These are phyloP conservation scores for Amniataba percoides DNA, from an alignment of 2,797 vertebrate species.

Conservation along the genomic window DNA sequence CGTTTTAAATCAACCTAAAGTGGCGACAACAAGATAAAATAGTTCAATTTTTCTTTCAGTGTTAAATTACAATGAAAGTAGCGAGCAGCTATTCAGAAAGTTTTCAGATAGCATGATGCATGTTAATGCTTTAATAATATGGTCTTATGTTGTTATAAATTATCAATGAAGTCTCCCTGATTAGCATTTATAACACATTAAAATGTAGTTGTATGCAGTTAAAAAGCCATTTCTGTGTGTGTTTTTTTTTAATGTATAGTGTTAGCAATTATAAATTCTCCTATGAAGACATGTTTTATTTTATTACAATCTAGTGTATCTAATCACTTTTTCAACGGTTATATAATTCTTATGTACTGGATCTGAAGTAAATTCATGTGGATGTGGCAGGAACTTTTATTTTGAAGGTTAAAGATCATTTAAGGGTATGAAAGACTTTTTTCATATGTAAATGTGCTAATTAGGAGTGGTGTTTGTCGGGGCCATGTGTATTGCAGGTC, in stretches of 20 bases:
- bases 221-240: background rate
- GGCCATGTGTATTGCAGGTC: background rate
- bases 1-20: background rate
- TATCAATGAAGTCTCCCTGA: background rate
- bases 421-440: too few species aligned
- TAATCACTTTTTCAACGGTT: background rate
- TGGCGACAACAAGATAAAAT: background rate
- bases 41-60: background rate
- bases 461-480: background rate
- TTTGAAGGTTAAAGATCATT: background rate
- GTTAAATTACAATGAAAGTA: conserved; percentile 2
- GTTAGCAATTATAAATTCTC: background rate
- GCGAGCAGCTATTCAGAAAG: background rate
- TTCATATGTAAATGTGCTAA: background rate
- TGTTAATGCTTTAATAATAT: background rate
- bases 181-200: background rate
- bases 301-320: background rate
- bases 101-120: background rate
- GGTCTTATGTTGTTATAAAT: background rate
- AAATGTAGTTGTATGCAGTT: background rate
- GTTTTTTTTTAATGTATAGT: background rate
- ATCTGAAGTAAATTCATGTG: background rate
- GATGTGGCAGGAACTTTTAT: background rate
- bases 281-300: background rate
- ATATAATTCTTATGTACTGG: too few species aligned